Base-by-base conservation (phyloP, 2,797 vertebrate genomes). In the Spinus olivaceus region DNA sequence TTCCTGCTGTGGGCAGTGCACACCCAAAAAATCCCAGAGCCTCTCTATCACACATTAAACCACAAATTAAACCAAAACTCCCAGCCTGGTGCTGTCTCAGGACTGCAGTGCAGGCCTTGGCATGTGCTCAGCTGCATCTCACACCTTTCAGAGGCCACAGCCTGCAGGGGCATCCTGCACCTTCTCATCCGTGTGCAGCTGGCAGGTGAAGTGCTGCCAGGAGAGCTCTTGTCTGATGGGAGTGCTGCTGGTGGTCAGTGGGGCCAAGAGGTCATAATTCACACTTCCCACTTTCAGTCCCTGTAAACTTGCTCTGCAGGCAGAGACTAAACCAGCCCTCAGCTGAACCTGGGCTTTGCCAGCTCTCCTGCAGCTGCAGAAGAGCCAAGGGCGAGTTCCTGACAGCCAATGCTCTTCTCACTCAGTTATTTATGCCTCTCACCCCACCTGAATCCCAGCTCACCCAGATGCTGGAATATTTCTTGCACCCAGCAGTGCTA, bases 171-270 rank as follows among this genome's bases (percentile, higher is more conserved):
- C 32, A 42, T 28, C 54, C 73, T 23, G 33, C 18, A 44, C 18
- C 15, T 39, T 10, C 9, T 9, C 37, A 16, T 1, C 42, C 21
- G 0, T 0, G 0, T 1, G 4, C 24, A 25, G 3, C 14, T 21
- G 23, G 41, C 0, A 2, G 18, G 18, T 9, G 18, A 13, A 35
- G 18, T 2, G 1, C 6, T 37, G 8, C 32, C 25, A 50, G 18
- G 47, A 66, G 12, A 28, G n/a, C 12, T 41, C 44, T 27, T 39
- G 12, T n/a, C 46, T 21, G 56, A 14, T 13, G 30, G 24, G 25
- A 87, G 49, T 0, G 1, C 33, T 32, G 1, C 37, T 30, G 30
- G 15, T 63, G 30, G 41, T 24, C 53, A 67, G 27, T 0, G 1
- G 27, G 28, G 32, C 12, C 57, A 71, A 67, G 25, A 35, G 4